Evolutionary conservation across 1,140 invertebrate genomes (phyloP).

Genomic region (Orchesella cincta): DNA sequence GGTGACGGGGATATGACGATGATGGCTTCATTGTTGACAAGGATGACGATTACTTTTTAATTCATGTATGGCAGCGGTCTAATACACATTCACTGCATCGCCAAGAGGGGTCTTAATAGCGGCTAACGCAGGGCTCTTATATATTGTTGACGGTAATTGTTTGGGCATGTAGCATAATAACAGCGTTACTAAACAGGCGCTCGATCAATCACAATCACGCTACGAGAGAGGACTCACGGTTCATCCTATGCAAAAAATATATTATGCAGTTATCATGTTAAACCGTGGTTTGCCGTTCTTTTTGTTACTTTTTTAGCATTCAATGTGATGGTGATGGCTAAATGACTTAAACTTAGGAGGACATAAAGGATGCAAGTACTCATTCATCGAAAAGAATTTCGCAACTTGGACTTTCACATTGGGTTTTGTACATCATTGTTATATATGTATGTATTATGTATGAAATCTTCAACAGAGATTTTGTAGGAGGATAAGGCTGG

Average conservation of each 20-base stretch:
- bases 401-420: constrained; percentile 50
- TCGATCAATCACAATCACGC: too few species aligned
- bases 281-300: not conserved
- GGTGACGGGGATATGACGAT: too few species aligned
- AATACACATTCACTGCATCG: too few species aligned
- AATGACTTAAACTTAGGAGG: constrained; percentile 8
- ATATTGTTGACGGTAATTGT: too few species aligned
- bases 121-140: too few species aligned
- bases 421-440: constrained; percentile 14
- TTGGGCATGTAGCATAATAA: too few species aligned
- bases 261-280: not conserved
- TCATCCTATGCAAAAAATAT: not conserved
- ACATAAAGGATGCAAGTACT: constrained; percentile 5
- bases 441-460: not conserved
- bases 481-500: not conserved
- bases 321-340: constrained; percentile 28
- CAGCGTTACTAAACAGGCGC: too few species aligned
- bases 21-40: too few species aligned
- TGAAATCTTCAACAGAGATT: not conserved
- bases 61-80: too few species aligned
- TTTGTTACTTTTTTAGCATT: constrained; percentile 14
- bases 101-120: too few species aligned
- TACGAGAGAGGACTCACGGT: not conserved
- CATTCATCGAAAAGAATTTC: constrained; percentile 44
- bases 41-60: too few species aligned